phyloP scores from a whole-genome alignment of 2,797 vertebrate genomes.

The Eutrigla gurnardus region DNA sequence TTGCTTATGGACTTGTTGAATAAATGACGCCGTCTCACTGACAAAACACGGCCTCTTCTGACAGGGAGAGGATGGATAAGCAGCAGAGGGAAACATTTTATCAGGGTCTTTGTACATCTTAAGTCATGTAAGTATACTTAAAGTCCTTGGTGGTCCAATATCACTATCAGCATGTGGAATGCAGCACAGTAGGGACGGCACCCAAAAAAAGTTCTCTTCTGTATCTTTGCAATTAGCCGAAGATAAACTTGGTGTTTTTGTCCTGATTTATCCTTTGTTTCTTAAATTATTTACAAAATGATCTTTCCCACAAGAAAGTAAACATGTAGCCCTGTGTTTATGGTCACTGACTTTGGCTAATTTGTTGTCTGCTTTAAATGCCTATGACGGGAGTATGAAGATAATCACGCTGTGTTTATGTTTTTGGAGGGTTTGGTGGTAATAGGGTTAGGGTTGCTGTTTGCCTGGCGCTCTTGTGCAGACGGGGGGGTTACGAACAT shows the following conservation, averaged over 20 bases:
- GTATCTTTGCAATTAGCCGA: constrained; percentile 83
- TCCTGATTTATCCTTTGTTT: constrained; percentile 80
- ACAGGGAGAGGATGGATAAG: constrained; percentile 67
- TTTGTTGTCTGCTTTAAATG: constrained; percentile 75
- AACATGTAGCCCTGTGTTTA: constrained; percentile 78
- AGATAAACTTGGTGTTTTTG: constrained; percentile 82
- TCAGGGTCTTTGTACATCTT: constrained; percentile 77
- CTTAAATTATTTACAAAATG: constrained; percentile 80
- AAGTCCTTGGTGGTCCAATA: constrained; percentile 84
- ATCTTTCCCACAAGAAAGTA: constrained; percentile 83
- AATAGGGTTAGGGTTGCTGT: constrained; percentile 52
- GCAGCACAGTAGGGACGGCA: constrained; percentile 68
- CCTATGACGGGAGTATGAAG: constrained; percentile 54
- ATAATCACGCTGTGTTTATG: constrained; percentile 72
- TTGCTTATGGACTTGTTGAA: constrained; percentile 12
- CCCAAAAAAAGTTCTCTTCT: constrained; percentile 64
- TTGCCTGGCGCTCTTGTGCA: constrained; percentile 46
- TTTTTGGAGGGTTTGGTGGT: constrained; percentile 57
- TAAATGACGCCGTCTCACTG: constrained; percentile 27
- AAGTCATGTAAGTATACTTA: constrained; percentile 78
- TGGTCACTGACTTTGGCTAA: constrained; percentile 80
- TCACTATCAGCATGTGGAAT: constrained; percentile 84
- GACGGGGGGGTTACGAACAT: constrained; percentile 20
- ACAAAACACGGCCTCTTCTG: constrained; percentile 51
- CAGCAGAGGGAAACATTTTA: constrained; percentile 76